These are phyloP conservation scores for Electrona antarctica DNA, from an alignment of 2,113 vertebrate species.

Conservation along the genomic window DNA sequence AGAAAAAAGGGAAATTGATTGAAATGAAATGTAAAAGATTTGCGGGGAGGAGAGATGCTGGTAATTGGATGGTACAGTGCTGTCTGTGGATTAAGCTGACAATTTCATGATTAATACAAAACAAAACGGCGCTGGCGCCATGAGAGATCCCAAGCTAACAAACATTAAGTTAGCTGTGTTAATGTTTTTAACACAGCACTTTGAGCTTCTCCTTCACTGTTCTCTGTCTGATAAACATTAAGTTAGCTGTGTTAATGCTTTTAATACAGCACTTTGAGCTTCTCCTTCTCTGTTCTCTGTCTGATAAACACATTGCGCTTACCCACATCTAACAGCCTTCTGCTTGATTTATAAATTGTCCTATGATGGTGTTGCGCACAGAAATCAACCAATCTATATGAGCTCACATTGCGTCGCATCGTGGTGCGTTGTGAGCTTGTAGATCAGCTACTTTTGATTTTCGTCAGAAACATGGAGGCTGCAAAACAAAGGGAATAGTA, in stretches of 20 bases:
- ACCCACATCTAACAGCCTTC: slow-evolving; percentile 47
- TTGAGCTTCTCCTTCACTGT: slow-evolving; percentile 39
- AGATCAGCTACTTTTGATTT: no score
- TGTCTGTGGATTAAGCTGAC: neutral
- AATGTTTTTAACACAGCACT: neutral
- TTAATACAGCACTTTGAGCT: slow-evolving; percentile 1
- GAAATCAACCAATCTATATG: no score
- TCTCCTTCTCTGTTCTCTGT: slow-evolving; percentile 40
- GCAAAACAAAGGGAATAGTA: no score
- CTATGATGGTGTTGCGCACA: no score
- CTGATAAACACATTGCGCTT: slow-evolving; percentile 55
- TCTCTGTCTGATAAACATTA: slow-evolving; percentile 22
- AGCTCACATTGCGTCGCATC: no score
- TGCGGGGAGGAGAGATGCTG: no score
- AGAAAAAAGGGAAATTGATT: no score
- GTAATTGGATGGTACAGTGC: neutral
- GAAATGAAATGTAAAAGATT: no score
- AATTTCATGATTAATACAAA: neutral
- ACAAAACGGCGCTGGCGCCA: neutral
- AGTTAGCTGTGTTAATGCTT: no score
- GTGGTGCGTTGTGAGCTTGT: no score
- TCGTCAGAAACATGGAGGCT: no score
- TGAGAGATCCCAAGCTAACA: neutral
- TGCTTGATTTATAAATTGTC: slow-evolving; percentile 12
- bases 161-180: no score